Evolutionary conservation across 2,888 invertebrate species (phyloP), one percentile per base, ranked within the genome.

Genomic region (Nemotelus pantherinus): DNA sequence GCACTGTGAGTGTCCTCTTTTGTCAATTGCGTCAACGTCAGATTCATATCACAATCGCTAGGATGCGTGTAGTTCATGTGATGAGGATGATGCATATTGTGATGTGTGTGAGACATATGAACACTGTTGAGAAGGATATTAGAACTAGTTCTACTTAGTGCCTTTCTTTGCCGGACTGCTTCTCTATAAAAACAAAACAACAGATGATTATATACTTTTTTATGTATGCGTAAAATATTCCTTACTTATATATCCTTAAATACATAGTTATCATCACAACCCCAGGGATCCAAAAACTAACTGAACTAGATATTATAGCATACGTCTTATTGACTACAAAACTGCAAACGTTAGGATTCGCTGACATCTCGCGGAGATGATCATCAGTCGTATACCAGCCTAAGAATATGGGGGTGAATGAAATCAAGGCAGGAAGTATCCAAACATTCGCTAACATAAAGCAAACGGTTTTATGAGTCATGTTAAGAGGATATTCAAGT

Each of bases 281-380:
- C 82, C 95, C 95, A 3, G 96, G 96, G 86, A 96, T 95, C 96
- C 96, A 96, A 87, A 96, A 96, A 50, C 95, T 95, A 57, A 96
- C 93, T 81, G 94, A 94, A 78, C 95, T 96, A 70, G 95, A 95
- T 80, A 96, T 93, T 78, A 96, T 90, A 6, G 95, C 95, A 85
- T 96, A 96, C 53, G 94, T 92, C 85, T 92, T 92, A 85, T 96
- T 96, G 25, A 94, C 95, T 83, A 94, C 93, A 85, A 96, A 96
- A 55, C 90, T 91, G 86, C 96, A 96, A 9, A 91, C 91, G 84
- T 95, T 91, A 3, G 94, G 94, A 84, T 94, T 89, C 5, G 89
- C 85, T 64, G 88, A 84, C 58, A 86, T 82, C 80, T 85, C 84
- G 45, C 83, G 81, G 81, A 94, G 88, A 84, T 95, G 94, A 80